phyloP scores from a whole-genome alignment of 1,140 invertebrate genomes.

The Nasonia vitripennis region DNA sequence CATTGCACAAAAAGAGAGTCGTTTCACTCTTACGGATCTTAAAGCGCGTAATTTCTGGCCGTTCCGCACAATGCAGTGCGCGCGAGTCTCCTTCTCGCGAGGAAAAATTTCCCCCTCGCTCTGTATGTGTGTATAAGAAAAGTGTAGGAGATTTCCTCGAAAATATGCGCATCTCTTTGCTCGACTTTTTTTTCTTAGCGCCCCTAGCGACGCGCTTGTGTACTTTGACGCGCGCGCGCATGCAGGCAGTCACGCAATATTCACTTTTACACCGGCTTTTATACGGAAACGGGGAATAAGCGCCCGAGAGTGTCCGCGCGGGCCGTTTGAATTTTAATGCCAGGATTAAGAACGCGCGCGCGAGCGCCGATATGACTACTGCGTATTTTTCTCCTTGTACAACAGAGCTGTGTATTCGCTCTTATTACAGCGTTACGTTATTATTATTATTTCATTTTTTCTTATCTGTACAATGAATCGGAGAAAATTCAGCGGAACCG shows the following conservation, averaged over 20 bases:
- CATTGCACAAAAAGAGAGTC: not conserved
- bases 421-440: too few species aligned
- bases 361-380: not conserved
- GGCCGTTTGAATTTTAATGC: conserved; percentile 28
- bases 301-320: not conserved
- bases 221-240: not conserved
- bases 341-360: not conserved
- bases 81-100: not conserved
- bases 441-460: too few species aligned
- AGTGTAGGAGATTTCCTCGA: conserved; percentile 8
- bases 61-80: not conserved
- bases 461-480: too few species aligned
- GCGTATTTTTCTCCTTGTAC: not conserved
- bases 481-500: too few species aligned
- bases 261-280: conserved; percentile 23
- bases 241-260: conserved; percentile 18
- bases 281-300: conserved; percentile 12
- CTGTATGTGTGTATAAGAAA: not conserved
- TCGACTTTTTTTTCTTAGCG: not conserved
- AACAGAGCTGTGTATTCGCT: too few species aligned
- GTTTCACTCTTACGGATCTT: not conserved
- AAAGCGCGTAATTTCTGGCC: conserved; percentile 1
- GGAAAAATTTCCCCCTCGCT: not conserved
- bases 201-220: not conserved
- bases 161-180: conserved; percentile 35